These are phyloP conservation scores for Porphyrio hochstetteri DNA, from an alignment of 2,113 vertebrate genomes.

Conservation along the genomic window DNA sequence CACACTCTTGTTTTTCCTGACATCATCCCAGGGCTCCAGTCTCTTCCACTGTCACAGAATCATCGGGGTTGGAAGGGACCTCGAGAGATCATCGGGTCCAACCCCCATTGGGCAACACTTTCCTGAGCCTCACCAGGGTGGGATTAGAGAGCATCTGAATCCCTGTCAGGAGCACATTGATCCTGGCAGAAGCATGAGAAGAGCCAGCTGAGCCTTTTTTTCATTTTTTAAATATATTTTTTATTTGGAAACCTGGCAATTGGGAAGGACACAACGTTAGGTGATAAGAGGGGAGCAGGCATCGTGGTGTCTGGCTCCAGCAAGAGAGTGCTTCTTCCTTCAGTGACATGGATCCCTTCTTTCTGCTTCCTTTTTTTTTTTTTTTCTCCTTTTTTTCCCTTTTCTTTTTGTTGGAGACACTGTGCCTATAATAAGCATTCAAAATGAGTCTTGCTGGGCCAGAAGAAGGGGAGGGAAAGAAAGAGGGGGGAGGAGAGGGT, in stretches of 20 bases:
- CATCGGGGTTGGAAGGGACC: no score
- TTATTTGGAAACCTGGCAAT: not conserved
- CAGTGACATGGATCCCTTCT: not conserved
- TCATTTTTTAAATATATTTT: no score
- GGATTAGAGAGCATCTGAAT: not conserved
- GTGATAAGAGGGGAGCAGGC: not conserved
- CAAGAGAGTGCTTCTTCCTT: not conserved
- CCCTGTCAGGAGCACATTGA: not conserved
- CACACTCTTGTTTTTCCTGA: not conserved
- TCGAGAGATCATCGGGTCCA: no score
- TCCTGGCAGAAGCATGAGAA: not conserved
- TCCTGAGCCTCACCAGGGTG: not conserved
- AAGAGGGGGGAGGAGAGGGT: conserved; percentile 46
- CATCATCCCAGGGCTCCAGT: not conserved
- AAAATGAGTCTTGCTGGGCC: conserved; percentile 82
- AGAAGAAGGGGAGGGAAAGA: conserved; percentile 55
- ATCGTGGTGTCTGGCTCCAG: not conserved
- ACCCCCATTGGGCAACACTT: not conserved
- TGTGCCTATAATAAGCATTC: conserved; percentile 82
- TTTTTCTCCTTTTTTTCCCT: not conserved
- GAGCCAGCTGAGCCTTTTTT: not conserved
- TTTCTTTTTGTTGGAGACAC: conserved; percentile 46
- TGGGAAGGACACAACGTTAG: not conserved
- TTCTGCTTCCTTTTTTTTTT: not conserved
- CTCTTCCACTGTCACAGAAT: not conserved